Base-by-base conservation (phyloP, 2,797 vertebrate genomes). In the Anisognathus igniventris region DNA sequence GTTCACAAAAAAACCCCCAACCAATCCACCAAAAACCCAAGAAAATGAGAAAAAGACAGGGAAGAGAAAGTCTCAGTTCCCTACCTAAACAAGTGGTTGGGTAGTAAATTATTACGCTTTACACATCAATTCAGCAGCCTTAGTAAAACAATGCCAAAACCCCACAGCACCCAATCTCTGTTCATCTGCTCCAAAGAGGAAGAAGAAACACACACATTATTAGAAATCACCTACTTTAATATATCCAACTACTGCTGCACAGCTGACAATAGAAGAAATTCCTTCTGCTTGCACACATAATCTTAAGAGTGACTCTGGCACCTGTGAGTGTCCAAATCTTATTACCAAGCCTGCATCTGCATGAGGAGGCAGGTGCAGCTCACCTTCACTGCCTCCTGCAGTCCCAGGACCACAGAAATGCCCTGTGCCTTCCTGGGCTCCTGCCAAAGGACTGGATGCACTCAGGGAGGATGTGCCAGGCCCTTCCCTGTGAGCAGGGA, bases 381-480 rank as follows among this genome's bases (percentile, higher is more conserved):
- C 27, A 20, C 28, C 16, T 15, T 33, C 28, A 35, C 48, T 54
- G 56, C 30, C 72, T 31, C 24, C 75, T 33, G 51, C 82, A 62
- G 25, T 4, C 9, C 23, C 42, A 47, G 39, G 39, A 25, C 9
- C 56, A 21, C 1, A 2, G 5, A 56, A 30, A 58, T 4, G 28
- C 21, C 56, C 58, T 2, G 18, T 0, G 7, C 39, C 51, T 28
- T 14, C 14, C 48, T 10, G 25, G 42, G 68, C 33, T 83, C 50
- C 66, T 71, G 74, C 57, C 50, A n/a, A 28, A 57, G 54, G 8
- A 12, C 12, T 1, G 6, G 30, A 14, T 4, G 31, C 65, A 44
- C 16, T 5, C 8, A 11, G 15, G 31, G 14, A 50, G 30, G 12
- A 30, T 0, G 0, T 1, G 18, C 20, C 67, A 64, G 40, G 44